Base-by-base conservation (phyloP, 2,888 invertebrate genomes). In the Brachycybe producta region DNA sequence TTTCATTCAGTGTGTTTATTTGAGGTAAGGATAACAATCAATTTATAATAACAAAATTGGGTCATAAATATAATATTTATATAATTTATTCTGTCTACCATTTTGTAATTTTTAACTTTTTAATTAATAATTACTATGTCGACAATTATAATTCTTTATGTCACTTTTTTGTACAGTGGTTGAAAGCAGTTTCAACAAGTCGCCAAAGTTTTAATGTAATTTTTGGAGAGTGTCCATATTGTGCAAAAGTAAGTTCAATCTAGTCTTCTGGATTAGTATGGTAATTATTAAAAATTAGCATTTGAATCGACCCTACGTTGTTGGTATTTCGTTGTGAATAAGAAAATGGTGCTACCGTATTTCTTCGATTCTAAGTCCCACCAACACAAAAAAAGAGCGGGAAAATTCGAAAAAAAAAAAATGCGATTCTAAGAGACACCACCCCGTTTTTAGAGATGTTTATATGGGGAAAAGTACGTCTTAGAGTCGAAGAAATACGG, bases 201-300 rank as follows among this genome's bases (percentile, higher is more conserved):
- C 42, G 52, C 32, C 52, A 42, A 35, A 54, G 51, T n/a, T 54
- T 54, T 49, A 41, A 54, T 36, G 34, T 45, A 8, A 48, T 54
- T 23, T 54, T 49, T 48, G 54, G 54, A 21, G 49, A 54, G 4
- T 54, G 54, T 28, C 54, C 52, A 2, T 54, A 54, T 23, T 54
- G 54, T 36, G 36, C 28, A 8, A 54, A 54, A 46, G 54, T 54
- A 40, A 46, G 36, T 34, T 19, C 3, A 40, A n/a, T n/a, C n/a
- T n/a, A n/a, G n/a, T n/a, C n/a, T n/a, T n/a, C n/a, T n/a, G n/a
- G n/a, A n/a, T n/a, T n/a, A n/a, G n/a, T 21, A 5, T 23, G 23
- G 5, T 19, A 40, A 40, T 17, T 40, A 19, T 40, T 38, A 17
- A 17, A 8, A 8, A 24, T 8, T 23, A 17, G 24, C 28, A 27